A percentile compares a stretch with the other conserved stretches of the same genome.
Evolutionary conservation across 2,113 vertebrate species (phyloP).

Genomic region (Tinamus guttatus): DNA sequence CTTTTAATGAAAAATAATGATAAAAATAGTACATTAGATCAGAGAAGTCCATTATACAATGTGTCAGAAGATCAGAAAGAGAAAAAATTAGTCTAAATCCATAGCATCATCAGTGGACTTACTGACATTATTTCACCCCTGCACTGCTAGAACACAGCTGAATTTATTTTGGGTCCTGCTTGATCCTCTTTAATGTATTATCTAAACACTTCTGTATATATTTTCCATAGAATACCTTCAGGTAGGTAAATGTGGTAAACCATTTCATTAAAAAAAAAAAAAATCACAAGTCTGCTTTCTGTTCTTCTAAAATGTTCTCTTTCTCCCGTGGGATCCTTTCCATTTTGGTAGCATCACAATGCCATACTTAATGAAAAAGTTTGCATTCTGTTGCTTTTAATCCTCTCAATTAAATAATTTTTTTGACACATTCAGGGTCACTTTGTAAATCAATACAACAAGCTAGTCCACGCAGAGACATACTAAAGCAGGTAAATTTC

Average conservation of each 20-base stretch:
- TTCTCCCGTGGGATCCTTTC: accelerated
- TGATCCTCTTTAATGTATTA: background rate
- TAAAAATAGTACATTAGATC: background rate
- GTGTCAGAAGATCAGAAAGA: background rate
- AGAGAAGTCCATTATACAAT: background rate
- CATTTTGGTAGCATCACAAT: background rate
- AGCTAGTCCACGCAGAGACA: background rate
- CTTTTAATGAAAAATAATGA: background rate
- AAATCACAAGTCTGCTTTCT: background rate
- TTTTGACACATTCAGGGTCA: background rate
- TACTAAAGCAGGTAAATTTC: background rate
- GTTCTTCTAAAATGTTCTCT: background rate
- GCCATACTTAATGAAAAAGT: background rate
- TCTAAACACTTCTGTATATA: background rate
- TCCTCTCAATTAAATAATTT: background rate
- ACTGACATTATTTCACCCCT: background rate
- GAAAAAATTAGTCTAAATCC: background rate
- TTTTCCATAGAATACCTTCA: background rate
- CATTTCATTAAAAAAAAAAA: background rate
- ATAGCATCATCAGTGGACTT: background rate
- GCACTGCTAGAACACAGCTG: accelerated
- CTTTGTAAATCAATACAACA: background rate
- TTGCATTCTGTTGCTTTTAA: background rate
- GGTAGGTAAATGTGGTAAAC: background rate
- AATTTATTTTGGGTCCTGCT: background rate